Percentiles rank a stretch among this genome's conserved stretches.
Evolutionary conservation across 2,888 invertebrate species (phyloP).

Genomic region (Amphipyra berbera): DNA sequence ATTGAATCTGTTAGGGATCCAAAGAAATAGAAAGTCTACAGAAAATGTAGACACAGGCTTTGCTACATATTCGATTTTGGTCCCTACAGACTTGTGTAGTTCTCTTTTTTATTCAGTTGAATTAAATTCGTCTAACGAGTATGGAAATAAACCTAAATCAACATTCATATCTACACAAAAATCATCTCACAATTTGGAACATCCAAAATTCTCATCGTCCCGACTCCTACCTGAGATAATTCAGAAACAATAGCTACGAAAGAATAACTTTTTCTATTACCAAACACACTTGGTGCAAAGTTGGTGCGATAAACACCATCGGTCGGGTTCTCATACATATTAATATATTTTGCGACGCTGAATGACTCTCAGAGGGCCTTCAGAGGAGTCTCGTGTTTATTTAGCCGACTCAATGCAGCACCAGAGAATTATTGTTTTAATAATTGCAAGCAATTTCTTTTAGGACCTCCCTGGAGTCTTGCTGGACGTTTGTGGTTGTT

Average conservation of each 20-base stretch:
- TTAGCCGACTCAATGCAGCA: constrained; percentile 58
- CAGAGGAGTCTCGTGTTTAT: constrained; percentile 66
- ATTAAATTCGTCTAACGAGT: constrained; percentile 4
- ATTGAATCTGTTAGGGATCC: neutral
- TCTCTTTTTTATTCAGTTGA: too few species aligned
- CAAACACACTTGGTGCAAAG: constrained; percentile 60
- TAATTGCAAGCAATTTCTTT: constrained; percentile 58
- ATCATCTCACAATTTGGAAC: constrained; percentile 7
- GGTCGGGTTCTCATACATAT: constrained; percentile 75
- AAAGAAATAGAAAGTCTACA: neutral
- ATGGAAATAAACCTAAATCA: neutral
- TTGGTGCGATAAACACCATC: constrained; percentile 64
- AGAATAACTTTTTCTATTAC: constrained; percentile 66
- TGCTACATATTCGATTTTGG: neutral
- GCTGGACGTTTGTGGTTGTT: constrained; percentile 46
- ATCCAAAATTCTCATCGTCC: constrained; percentile 21
- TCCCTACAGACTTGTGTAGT: neutral
- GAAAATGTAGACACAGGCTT: neutral
- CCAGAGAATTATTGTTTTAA: constrained; percentile 59
- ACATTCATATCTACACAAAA: constrained; percentile 16
- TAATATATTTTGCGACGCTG: constrained; percentile 74
- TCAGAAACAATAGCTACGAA: constrained; percentile 53
- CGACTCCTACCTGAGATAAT: constrained; percentile 52
- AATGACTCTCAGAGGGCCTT: constrained; percentile 70
- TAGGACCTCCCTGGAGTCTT: constrained; percentile 44